Evolutionary conservation across 2,113 vertebrate genomes (phyloP), one percentile per base, ranked within the genome.

Genomic region (Hepsetus odoe): DNA sequence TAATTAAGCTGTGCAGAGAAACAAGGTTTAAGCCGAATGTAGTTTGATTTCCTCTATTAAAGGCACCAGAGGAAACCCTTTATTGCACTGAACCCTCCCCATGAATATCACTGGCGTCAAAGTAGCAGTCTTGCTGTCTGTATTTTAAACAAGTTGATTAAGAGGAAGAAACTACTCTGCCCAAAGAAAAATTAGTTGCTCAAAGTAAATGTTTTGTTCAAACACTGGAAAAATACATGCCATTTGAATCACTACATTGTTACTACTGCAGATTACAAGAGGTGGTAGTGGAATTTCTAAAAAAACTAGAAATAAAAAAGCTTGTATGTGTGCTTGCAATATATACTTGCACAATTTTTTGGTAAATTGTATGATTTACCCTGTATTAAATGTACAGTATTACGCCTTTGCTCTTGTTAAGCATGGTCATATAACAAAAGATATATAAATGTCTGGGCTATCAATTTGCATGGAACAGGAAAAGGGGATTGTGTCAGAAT

Each of bases 101-200:
- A 59, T 56, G 67, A 85, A 82, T 85, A 79, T 77, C 69, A 76
- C 75, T 86, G 83, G 82, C 82, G 83, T 85, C 86, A 81, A 75
- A 81, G 83, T 38, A 74, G 66, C 59, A 74, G 62, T 26, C 46
- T 59, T 62, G 53, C 46, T 59, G 72, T 62, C 56, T 82, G 81
- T 82, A 59, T 81, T 79, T 86, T 75, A 84, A 81, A 83, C 77
- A 85, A 82, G 58, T 80, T 79, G 72, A 85, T 85, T 85, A 72
- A 79, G 68, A 55, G 53, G 59, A 77, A 83, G 70, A 55, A 77
- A 80, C 61, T 49, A 33, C 78, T 72, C 59, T 80, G 61, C 83
- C 72, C 83, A 67, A 51, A 32, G 38, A 80, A 18, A 51, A 82
- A 40, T 8, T 18, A 73, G 26, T 76, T 72, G 55, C 73, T 69